A percentile compares a stretch with the other conserved stretches of the same genome.
These are phyloP conservation scores for Odontesthes bonariensis DNA, from an alignment of 2,113 vertebrate genomes.

Conservation along the genomic window DNA sequence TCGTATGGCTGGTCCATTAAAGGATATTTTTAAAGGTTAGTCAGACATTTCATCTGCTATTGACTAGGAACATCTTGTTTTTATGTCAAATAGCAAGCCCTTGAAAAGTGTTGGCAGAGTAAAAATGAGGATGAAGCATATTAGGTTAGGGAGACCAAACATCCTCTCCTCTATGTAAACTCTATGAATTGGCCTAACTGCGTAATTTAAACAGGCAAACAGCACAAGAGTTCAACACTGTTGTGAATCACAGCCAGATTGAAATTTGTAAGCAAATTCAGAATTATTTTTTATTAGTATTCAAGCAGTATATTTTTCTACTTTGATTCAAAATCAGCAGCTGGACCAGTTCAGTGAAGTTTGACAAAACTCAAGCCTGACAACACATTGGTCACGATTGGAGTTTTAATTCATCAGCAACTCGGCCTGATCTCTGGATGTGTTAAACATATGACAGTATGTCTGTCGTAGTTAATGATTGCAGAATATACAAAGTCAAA, in stretches of 20 bases:
- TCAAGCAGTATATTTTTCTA: neutral
- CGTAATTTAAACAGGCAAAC: neutral
- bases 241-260: too few species aligned
- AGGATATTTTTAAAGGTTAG: neutral
- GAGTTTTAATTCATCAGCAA: neutral
- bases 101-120: too few species aligned
- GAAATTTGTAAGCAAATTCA: too few species aligned
- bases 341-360: neutral
- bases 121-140: neutral
- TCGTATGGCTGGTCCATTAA: neutral
- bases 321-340: neutral
- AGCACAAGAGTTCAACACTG: too few species aligned
- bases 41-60: neutral
- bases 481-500: neutral
- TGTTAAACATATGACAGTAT: neutral
- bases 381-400: neutral
- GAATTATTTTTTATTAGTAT: too few species aligned
- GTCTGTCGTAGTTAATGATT: neutral
- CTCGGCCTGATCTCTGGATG: neutral
- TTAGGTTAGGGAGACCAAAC: too few species aligned
- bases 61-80: neutral
- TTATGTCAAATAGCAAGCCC: too few species aligned
- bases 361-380: neutral
- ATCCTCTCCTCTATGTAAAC: too few species aligned
- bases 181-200: neutral